A percentile compares a stretch with the other conserved stretches of the same genome.
These are phyloP conservation scores for Myiopsitta monachus DNA, from an alignment of 2,113 vertebrate species.

Conservation along the genomic window DNA sequence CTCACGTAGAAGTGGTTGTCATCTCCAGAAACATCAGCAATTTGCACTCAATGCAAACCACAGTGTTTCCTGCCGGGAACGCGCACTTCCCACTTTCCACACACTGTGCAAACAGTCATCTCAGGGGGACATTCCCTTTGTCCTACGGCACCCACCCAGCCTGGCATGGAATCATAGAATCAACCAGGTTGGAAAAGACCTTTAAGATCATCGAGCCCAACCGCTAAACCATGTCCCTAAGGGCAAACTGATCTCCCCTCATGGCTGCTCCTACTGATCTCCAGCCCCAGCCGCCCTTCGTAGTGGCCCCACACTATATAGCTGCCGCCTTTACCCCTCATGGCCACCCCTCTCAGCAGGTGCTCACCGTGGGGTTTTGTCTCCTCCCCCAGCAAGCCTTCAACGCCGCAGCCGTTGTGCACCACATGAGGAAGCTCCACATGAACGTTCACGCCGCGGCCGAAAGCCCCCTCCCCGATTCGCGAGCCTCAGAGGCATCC, in stretches of 20 bases:
- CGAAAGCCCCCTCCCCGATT: neutral
- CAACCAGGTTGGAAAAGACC: neutral
- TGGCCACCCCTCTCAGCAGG: neutral
- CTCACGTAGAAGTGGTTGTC: neutral
- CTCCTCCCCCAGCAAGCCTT: constrained; percentile 83
- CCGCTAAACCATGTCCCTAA: neutral
- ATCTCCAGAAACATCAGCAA: neutral
- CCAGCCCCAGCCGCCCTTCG: neutral
- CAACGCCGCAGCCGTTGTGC: constrained; percentile 80
- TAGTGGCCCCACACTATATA: neutral
- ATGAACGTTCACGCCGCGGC: constrained; percentile 63
- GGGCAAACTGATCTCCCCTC: neutral
- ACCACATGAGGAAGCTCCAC: constrained; percentile 91
- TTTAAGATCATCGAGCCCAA: neutral
- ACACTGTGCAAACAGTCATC: accelerated
- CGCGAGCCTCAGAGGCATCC: constrained; percentile 37
- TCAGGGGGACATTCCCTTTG: accelerated
- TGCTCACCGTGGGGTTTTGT: neutral
- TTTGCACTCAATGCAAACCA: accelerated
- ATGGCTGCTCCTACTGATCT: neutral
- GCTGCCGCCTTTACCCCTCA: neutral
- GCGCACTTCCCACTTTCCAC: neutral
- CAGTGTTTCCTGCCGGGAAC: accelerated
- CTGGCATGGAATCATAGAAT: neutral
- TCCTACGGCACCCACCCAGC: neutral